Evolutionary conservation across 2,888 invertebrate species (phyloP).

Genomic region (Gymnocheta viridis): DNA sequence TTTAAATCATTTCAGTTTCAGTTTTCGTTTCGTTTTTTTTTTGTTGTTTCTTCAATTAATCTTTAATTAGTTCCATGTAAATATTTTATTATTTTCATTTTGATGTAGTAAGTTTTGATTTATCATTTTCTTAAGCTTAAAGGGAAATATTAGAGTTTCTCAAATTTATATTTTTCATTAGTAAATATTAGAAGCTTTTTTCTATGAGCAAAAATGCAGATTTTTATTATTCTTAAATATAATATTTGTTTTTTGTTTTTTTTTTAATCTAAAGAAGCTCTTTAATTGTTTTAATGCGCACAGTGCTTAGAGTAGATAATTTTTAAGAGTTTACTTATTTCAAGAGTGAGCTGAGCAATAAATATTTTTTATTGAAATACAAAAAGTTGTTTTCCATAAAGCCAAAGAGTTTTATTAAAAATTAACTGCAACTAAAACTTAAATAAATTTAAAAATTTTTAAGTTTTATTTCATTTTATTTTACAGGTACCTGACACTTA

Average conservation of each 20-base stretch:
- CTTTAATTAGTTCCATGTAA: slow-evolving; percentile 37
- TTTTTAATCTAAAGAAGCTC: slow-evolving; percentile 66
- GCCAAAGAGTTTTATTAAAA: neutral
- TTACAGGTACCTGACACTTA: slow-evolving; percentile 78
- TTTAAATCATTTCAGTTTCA: neutral
- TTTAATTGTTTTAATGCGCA: slow-evolving; percentile 56
- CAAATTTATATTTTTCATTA: slow-evolving; percentile 8
- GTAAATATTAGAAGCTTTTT: slow-evolving; percentile 55
- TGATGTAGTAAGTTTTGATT: neutral
- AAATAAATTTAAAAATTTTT: neutral
- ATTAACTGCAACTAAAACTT: neutral
- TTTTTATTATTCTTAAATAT: slow-evolving; percentile 26
- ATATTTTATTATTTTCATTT: slow-evolving; percentile 26
- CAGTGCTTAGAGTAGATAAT: slow-evolving; percentile 39
- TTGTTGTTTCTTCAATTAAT: neutral
- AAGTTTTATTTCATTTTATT: slow-evolving; percentile 50
- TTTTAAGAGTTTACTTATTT: neutral
- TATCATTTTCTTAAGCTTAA: slow-evolving; percentile 9
- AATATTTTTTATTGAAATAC: neutral
- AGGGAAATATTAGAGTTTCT: slow-evolving; percentile 3
- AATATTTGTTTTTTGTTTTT: neutral
- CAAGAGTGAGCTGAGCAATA: neutral
- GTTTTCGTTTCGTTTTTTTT: too few species aligned
- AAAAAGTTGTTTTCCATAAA: neutral
- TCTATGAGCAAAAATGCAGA: slow-evolving; percentile 48